Percentiles rank a stretch among this genome's conserved stretches.
These are phyloP conservation scores for Mesaphorura yosii DNA, from an alignment of 1,140 invertebrate genomes.

Conservation along the genomic window DNA sequence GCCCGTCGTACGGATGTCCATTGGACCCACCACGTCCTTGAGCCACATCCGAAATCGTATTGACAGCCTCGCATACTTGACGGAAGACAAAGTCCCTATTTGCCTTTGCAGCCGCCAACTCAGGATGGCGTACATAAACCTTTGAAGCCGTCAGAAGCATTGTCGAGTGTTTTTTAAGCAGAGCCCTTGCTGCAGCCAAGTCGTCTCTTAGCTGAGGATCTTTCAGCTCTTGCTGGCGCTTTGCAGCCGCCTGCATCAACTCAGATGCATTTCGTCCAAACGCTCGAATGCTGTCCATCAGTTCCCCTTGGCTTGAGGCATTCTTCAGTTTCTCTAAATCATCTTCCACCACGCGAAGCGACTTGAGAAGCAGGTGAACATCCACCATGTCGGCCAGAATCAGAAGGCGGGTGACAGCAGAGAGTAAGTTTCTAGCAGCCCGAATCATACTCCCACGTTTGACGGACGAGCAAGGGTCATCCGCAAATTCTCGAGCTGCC, in stretches of 20 bases:
- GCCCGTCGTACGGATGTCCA: slow-evolving; percentile 72
- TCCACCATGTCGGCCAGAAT: slow-evolving; percentile 98
- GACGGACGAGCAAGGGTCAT: slow-evolving; percentile 87
- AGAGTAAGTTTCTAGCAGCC: slow-evolving; percentile 79
- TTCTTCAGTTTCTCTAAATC: slow-evolving; percentile 83
- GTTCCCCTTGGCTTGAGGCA: slow-evolving; percentile 83
- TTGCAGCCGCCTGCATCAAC: slow-evolving; percentile 83
- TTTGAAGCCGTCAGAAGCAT: slow-evolving; percentile 96
- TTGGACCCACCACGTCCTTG: slow-evolving; percentile 61
- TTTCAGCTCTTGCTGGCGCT: slow-evolving; percentile 86
- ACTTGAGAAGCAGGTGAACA: slow-evolving; percentile 82
- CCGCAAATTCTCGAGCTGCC: slow-evolving; percentile 85
- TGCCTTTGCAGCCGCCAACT: slow-evolving; percentile 86
- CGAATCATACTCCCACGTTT: slow-evolving; percentile 91
- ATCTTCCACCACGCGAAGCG: slow-evolving; percentile 79
- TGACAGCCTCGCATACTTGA: slow-evolving; percentile 89
- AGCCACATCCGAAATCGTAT: slow-evolving; percentile 85
- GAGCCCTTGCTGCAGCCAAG: slow-evolving; percentile 44
- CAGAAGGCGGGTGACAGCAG: slow-evolving; percentile 82
- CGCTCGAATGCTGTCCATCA: slow-evolving; percentile 77
- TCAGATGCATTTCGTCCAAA: slow-evolving; percentile 79
- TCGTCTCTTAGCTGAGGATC: slow-evolving; percentile 83
- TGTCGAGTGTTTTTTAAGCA: slow-evolving; percentile 91
- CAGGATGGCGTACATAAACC: slow-evolving; percentile 93
- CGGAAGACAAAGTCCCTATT: slow-evolving; percentile 92